Base-by-base conservation (phyloP, 92 coral and sea anemone genomes). In the Diadumene lineata region DNA sequence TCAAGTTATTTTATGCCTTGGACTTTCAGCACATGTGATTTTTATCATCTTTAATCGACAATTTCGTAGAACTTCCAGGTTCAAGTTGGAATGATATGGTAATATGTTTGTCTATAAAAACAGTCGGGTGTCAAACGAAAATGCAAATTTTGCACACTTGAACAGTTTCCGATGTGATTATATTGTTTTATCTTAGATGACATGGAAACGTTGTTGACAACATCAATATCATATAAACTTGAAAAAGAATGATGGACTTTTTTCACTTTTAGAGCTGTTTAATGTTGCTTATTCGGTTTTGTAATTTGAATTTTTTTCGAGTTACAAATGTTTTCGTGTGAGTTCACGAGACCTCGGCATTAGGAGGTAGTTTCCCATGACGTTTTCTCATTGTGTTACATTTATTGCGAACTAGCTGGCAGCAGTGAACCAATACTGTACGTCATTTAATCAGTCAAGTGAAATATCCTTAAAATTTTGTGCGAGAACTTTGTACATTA, bases 111-210 rank as follows among this genome's bases (percentile, higher is more conserved):
- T 55, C 65, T 60, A 53, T 22, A 22, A 53, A 53, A 60, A 3
- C 75, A 50, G 75, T 70, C 64, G 64, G 75, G 75, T 70, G 75
- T 70, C 75, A 67, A 55, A 27, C 29, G 16, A 50, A 58, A 70
- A 70, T 70, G 60, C 75, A 70, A 55, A 70, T 70, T 21, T 25
- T 70, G 10, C n/a, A 70, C 50, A 70, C 75, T 18, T 70, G 50
- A 70, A 13, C 55, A 64, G 43, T 19, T 38, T 67, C 72, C 19
- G n/a, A 34, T 34, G 2, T 55, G 29, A 30, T n/a, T n/a, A n/a
- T n/a, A n/a, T n/a, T n/a, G n/a, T n/a, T n/a, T n/a, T n/a, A n/a
- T n/a, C n/a, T n/a, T n/a, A n/a, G n/a, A n/a, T n/a, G n/a, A n/a
- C n/a, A n/a, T n/a, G n/a, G n/a, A n/a, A n/a, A n/a, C n/a, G n/a